These are phyloP conservation scores for Orgyia antiqua DNA, from an alignment of 2,888 invertebrate genomes.

Conservation along the genomic window DNA sequence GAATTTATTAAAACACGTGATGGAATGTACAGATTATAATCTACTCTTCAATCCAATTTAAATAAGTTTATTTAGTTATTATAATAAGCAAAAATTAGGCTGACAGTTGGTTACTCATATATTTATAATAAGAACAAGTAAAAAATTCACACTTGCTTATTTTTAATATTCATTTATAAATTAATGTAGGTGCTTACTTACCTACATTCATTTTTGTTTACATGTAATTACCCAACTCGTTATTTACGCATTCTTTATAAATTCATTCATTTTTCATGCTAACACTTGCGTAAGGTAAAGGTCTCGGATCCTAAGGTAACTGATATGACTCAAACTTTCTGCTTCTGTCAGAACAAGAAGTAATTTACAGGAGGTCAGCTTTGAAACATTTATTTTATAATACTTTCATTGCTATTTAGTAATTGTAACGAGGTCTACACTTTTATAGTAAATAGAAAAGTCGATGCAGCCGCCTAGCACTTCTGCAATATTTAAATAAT, in stretches of 20 bases:
- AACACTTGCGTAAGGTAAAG: conserved; percentile 1
- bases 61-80: too few species aligned
- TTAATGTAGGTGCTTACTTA: neutral
- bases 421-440: neutral
- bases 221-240: conserved; percentile 1
- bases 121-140: too few species aligned
- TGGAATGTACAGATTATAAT: too few species aligned
- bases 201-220: conserved; percentile 1
- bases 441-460: neutral
- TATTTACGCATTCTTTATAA: conserved; percentile 1
- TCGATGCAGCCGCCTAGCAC: neutral
- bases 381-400: neutral
- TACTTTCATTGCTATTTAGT: neutral
- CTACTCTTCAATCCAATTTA: too few species aligned
- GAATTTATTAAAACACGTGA: too few species aligned
- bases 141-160: too few species aligned
- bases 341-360: neutral
- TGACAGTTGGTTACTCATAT: too few species aligned
- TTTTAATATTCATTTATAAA: neutral
- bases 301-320: neutral
- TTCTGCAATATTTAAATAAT: neutral
- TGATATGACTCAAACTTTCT: neutral
- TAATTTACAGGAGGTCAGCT: neutral
- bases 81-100: too few species aligned
- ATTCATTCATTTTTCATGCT: conserved; percentile 3